phyloP scores from a whole-genome alignment of 2,797 vertebrate genomes.

The Hypotaenidia okinawae region DNA sequence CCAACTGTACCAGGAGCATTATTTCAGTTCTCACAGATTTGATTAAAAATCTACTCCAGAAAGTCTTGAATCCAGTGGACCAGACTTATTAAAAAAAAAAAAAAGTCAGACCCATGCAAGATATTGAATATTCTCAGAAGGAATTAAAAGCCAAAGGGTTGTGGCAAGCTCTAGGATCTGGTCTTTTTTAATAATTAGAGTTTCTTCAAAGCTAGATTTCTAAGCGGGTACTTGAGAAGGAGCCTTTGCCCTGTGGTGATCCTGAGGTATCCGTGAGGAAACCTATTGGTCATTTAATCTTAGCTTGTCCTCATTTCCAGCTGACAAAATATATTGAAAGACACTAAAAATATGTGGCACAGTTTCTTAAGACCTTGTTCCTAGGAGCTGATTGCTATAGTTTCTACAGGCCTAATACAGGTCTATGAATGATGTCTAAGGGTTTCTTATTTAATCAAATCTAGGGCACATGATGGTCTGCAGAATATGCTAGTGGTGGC shows the following conservation, averaged over 20 bases:
- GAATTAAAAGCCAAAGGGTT: background rate
- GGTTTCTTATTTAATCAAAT: background rate
- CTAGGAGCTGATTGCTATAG: background rate
- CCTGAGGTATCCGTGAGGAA: background rate
- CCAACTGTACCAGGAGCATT: background rate
- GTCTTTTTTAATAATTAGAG: background rate
- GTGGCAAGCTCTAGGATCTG: background rate
- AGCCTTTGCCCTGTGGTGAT: background rate
- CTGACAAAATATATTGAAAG: background rate
- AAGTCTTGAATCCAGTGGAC: background rate
- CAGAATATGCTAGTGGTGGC: background rate
- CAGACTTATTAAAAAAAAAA: background rate
- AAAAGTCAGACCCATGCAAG: background rate
- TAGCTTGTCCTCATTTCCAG: slow-evolving; percentile 20
- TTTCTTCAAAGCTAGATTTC: slow-evolving; percentile 7
- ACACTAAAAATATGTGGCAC: slow-evolving; percentile 8
- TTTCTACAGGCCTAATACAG: background rate
- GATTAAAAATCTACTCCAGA: background rate
- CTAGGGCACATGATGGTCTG: background rate
- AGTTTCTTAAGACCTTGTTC: background rate
- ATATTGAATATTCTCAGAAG: background rate
- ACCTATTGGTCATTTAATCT: background rate
- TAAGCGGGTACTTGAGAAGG: background rate
- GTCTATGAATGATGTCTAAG: background rate
- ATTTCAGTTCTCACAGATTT: background rate